Evolutionary conservation across 2,888 invertebrate genomes (phyloP), one percentile per base, ranked within the genome.

Genomic region (Philaethria dido): DNA sequence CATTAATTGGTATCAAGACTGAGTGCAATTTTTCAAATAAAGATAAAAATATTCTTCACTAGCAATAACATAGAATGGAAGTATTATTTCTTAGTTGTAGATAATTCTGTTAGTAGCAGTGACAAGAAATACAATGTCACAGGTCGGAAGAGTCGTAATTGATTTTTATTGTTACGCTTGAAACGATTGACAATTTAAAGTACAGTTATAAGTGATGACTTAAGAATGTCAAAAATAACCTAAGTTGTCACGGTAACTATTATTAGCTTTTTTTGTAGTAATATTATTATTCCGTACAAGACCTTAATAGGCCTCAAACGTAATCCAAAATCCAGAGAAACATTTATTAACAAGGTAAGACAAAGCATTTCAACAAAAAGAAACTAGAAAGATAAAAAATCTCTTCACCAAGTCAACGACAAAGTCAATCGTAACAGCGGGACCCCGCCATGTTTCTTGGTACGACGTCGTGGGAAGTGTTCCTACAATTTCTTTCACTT

Each of bases 401-500:
- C 74, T 80, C 78, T 83, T 84, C 83, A 83, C 72, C 80, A 80
- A 83, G 74, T 79, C 77, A 71, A 77, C 16, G 80, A 76, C 72
- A 75, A 72, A 75, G 75, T 75, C 78, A 77, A 78, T 77, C 77
- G 75, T n/a, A 81, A 77, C 84, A 86, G 85, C 83, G 80, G 85
- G 84, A 76, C 74, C 55, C 66, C 75, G 72, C 73, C 71, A 75
- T 71, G 76, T 79, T 85, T 83, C 81, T 83, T 75, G 74, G 78
- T 75, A 73, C 74, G 66, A 72, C 66, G 74, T 77, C 83, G 85
- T 88, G 88, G 84, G 88, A 88, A 89, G 80, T 75, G 73, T 75
- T 83, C 81, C 77, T 81, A 82, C 81, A 76, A 77, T 81, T 87
- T 84, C 83, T 86, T 87, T 84, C 76, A 77, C 71, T 80, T 47